Evolutionary conservation across 2,113 vertebrate genomes (phyloP).

Genomic region (Irena cyanogastra): DNA sequence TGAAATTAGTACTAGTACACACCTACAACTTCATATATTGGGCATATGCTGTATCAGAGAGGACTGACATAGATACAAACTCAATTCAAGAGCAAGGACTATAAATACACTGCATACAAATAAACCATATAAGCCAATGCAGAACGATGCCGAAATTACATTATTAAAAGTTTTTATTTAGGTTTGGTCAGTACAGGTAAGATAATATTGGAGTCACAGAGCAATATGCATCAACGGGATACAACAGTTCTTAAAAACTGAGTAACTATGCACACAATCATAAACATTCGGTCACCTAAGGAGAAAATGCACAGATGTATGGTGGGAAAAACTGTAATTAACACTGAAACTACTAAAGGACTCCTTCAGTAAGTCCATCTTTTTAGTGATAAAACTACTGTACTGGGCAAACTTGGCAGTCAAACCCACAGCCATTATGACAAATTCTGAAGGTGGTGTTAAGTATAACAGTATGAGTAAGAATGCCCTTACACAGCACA

Average conservation of each 20-base stretch:
- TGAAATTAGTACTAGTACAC: not conserved
- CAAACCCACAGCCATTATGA: constrained; percentile 82
- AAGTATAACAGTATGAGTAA: constrained; percentile 74
- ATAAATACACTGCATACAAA: not conserved
- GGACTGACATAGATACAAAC: not conserved
- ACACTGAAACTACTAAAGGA: constrained; percentile 86
- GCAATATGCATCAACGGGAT: constrained; percentile 93
- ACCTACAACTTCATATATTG: not conserved
- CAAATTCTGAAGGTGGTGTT: constrained; percentile 71
- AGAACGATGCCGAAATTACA: constrained; percentile 62
- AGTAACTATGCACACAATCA: constrained; percentile 90
- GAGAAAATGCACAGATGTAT: constrained; percentile 86
- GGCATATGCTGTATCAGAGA: not conserved
- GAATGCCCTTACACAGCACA: constrained; percentile 81
- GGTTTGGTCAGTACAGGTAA: constrained; percentile 99
- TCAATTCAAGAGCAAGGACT: not conserved
- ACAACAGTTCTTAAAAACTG: constrained; percentile 87
- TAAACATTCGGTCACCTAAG: constrained; percentile 88
- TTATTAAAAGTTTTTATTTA: constrained; percentile 99
- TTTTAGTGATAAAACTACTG: constrained; percentile 82
- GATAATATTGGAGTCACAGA: constrained; percentile 94
- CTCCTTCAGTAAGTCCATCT: constrained; percentile 78
- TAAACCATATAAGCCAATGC: not conserved
- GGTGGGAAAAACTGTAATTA: constrained; percentile 82
- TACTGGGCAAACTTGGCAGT: constrained; percentile 83